Evolutionary conservation across 1,140 invertebrate genomes (phyloP).

Genomic region (Macrobrachium nipponense): DNA sequence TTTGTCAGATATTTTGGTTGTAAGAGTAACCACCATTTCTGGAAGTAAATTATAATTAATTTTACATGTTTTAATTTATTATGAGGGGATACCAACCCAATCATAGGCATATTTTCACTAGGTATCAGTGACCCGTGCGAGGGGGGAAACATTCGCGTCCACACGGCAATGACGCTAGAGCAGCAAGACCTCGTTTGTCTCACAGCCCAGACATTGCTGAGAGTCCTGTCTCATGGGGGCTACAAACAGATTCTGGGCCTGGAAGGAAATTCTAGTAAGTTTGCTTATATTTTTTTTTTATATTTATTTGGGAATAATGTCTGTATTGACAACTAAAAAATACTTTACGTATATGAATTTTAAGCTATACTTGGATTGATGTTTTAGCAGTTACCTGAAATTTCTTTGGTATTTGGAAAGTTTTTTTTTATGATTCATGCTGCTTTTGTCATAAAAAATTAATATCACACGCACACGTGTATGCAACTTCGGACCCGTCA

Average conservation of each 20-base stretch:
- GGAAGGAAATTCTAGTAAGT: conserved; percentile 74
- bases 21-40: no score
- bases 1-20: not conserved
- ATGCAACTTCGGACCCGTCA: no score
- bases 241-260: conserved; percentile 89
- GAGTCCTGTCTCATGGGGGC: conserved; percentile 91
- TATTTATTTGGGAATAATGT: no score
- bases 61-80: not conserved
- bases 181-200: conserved; percentile 94
- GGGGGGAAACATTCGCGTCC: conserved; percentile 86
- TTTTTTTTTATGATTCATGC: no score
- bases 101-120: conserved; percentile 58
- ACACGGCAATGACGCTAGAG: conserved; percentile 91
- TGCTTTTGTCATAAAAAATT: no score
- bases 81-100: conserved; percentile 37
- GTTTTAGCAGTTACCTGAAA: no score
- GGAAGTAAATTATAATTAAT: no score
- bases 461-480: no score
- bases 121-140: conserved; percentile 94
- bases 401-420: no score
- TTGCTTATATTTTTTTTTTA: not conserved
- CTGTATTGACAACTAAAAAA: no score
- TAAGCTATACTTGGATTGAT: no score
- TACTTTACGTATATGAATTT: no score
- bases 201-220: conserved; percentile 88